These are phyloP conservation scores for Phaethornis superciliosus DNA, from an alignment of 2,113 vertebrate species.

Conservation along the genomic window DNA sequence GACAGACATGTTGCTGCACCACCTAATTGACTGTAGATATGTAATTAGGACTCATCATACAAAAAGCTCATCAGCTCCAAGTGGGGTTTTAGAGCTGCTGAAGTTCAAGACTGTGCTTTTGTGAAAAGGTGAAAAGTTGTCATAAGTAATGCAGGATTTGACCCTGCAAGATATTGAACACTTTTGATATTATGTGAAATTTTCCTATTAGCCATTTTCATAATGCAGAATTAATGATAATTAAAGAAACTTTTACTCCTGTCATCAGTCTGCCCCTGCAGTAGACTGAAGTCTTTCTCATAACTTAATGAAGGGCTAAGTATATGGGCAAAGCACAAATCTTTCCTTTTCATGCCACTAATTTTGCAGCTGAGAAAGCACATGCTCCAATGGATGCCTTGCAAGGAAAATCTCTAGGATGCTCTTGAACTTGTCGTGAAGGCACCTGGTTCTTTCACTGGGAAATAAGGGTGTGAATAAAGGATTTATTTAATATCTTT, in stretches of 20 bases:
- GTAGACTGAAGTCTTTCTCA: background rate
- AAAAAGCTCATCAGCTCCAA: background rate
- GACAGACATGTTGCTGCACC: background rate
- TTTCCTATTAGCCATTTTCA: background rate
- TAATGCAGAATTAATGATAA: background rate
- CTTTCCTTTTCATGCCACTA: background rate
- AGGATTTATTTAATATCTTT: background rate
- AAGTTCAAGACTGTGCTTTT: background rate
- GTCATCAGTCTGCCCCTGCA: background rate
- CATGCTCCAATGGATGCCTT: background rate
- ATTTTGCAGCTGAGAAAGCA: background rate
- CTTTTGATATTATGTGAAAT: background rate
- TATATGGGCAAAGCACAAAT: background rate
- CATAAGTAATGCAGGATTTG: background rate
- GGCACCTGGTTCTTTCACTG: background rate
- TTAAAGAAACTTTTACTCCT: background rate
- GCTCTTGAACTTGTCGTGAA: background rate
- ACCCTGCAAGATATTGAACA: background rate
- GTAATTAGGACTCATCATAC: background rate
- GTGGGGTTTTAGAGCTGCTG: background rate
- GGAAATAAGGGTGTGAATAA: background rate
- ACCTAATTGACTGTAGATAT: background rate
- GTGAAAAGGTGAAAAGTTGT: background rate
- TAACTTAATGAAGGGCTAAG: background rate
- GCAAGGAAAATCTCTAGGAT: background rate